phyloP scores from a whole-genome alignment of 1,140 invertebrate genomes.

The Protaetia brevitarsis region DNA sequence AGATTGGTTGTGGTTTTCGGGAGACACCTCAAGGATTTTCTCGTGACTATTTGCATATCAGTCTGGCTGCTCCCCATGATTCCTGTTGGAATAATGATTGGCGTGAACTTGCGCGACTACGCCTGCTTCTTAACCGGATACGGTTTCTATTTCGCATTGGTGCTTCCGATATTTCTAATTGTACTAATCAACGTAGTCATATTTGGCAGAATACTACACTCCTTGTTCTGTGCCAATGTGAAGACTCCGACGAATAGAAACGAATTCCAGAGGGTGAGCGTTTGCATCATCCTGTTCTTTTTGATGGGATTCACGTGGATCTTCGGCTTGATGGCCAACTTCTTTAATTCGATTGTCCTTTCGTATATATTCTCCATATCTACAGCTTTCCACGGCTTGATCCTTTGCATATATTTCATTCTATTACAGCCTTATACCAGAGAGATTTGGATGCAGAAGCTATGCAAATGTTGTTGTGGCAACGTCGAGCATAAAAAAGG shows the following conservation, averaged over 20 bases:
- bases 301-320: constrained; percentile 16
- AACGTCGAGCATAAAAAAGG: background rate
- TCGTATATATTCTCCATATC: background rate
- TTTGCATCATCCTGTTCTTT: background rate
- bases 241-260: background rate
- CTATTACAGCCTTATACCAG: background rate
- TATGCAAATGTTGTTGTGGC: background rate
- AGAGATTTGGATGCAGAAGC: constrained; percentile 6
- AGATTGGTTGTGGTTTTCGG: background rate
- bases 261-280: background rate
- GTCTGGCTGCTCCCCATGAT: background rate
- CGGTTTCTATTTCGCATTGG: background rate
- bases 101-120: background rate
- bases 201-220: background rate
- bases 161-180: background rate
- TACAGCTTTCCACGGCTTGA: background rate
- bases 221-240: background rate
- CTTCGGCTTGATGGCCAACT: background rate
- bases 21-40: background rate
- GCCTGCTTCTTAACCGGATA: background rate
- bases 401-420: background rate
- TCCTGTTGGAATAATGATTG: background rate
- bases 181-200: background rate
- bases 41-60: background rate
- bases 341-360: background rate